Conservation (phyloP, 2,113 vertebrate genomes). For the Boleophthalmus pectinirostris region DNA sequence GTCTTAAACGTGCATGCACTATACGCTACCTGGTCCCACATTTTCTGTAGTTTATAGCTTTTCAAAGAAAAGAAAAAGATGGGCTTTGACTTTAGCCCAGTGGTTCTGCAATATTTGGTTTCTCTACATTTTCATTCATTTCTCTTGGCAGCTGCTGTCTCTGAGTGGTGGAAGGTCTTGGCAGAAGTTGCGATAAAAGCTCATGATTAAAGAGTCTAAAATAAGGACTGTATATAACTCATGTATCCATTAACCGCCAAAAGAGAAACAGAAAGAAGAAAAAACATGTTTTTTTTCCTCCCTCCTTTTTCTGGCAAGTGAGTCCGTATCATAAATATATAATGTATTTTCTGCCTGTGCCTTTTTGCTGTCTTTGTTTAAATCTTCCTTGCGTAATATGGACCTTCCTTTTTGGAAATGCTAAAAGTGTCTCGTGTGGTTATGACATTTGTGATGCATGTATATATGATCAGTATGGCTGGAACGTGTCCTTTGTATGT, state of each 20-base stretch:
- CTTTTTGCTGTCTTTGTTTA: conserved; percentile 27
- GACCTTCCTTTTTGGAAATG: conserved; percentile 9
- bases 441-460: conserved; percentile 41
- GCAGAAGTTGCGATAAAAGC: conserved; percentile 72
- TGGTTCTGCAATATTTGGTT: conserved; percentile 74
- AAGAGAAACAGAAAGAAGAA: conserved; percentile 65
- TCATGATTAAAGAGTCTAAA: conserved; percentile 81
- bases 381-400: conserved; percentile 17
- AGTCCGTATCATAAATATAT: conserved; percentile 54
- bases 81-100: conserved; percentile 64
- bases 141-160: conserved; percentile 70
- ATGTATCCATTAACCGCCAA: conserved; percentile 77
- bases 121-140: conserved; percentile 76
- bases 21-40: conserved; percentile 60
- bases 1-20: conserved; percentile 23
- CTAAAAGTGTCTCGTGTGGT: conserved; percentile 37
- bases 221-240: conserved; percentile 78
- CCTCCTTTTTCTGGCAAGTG: conserved; percentile 40
- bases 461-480: conserved; percentile 40
- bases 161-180: conserved; percentile 75
- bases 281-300: conserved; percentile 64
- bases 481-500: conserved; percentile 32
- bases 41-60: conserved; percentile 53
- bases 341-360: conserved; percentile 45
- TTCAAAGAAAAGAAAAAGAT: conserved; percentile 61